These are phyloP conservation scores for Azorinus chamasolen DNA, from an alignment of 2,888 invertebrate species.

Conservation along the genomic window DNA sequence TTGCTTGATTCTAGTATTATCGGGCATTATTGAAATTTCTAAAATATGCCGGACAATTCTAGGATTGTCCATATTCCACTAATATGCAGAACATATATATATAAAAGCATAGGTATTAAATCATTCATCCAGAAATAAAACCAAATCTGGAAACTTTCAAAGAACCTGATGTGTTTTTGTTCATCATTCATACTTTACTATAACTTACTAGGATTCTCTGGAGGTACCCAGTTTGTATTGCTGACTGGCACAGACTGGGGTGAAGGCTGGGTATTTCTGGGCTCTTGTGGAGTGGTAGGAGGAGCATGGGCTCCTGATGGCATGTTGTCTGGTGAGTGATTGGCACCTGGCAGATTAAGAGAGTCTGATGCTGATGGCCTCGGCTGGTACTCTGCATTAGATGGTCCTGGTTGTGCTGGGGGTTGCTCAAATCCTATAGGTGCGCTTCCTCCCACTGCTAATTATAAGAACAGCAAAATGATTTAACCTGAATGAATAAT, in stretches of 20 bases:
- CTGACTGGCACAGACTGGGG: slow-evolving; percentile 38
- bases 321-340: slow-evolving; percentile 7
- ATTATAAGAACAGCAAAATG: too few species aligned
- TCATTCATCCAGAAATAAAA: too few species aligned
- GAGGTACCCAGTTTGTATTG: slow-evolving; percentile 73
- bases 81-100: too few species aligned
- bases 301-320: slow-evolving; percentile 69
- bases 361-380: slow-evolving; percentile 65
- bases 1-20: too few species aligned
- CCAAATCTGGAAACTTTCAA: too few species aligned
- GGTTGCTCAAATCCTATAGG: slow-evolving; percentile 63
- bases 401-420: slow-evolving; percentile 49
- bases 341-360: slow-evolving; percentile 40
- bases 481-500: neutral
- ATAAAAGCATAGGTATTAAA: too few species aligned
- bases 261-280: slow-evolving; percentile 34
- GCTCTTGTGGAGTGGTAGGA: slow-evolving; percentile 72
- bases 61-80: too few species aligned
- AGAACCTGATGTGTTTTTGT: too few species aligned
- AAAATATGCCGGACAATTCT: too few species aligned
- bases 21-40: too few species aligned
- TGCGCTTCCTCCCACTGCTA: slow-evolving; percentile 20
- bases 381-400: slow-evolving; percentile 58
- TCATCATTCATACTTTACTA: too few species aligned
- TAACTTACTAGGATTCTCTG: slow-evolving; percentile 74